Percentiles rank a stretch among this genome's conserved stretches.
Evolutionary conservation across 2,888 invertebrate species (phyloP).

Genomic region (Drosophila buzzatii): DNA sequence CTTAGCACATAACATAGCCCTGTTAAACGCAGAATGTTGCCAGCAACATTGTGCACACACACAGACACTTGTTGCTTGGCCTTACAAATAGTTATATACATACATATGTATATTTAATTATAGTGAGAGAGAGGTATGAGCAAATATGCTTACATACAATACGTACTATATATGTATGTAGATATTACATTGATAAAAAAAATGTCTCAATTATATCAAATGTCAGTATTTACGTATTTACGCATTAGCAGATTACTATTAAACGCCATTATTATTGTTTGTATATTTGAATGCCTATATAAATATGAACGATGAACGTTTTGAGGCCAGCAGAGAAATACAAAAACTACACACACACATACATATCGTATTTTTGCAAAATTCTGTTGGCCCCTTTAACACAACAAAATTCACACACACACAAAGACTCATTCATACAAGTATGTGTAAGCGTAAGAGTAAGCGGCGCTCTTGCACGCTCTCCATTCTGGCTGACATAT

Average conservation of each 20-base stretch:
- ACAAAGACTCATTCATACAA: slow-evolving; percentile 19
- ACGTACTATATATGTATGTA: not conserved
- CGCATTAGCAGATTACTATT: slow-evolving; percentile 17
- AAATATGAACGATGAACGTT: slow-evolving; percentile 20
- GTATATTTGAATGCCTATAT: not conserved
- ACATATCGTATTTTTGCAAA: slow-evolving; percentile 26
- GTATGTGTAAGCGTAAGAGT: slow-evolving; percentile 11
- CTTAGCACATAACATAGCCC: slow-evolving; percentile 41
- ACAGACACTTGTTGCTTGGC: slow-evolving; percentile 42
- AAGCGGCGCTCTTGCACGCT: slow-evolving; percentile 34
- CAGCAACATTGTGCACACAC: slow-evolving; percentile 22
- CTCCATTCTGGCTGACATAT: slow-evolving; percentile 28
- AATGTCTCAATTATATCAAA: not conserved
- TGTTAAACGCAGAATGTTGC: slow-evolving; percentile 45
- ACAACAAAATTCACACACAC: not conserved
- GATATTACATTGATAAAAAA: not conserved
- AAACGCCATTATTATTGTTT: not conserved
- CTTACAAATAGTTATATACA: slow-evolving; percentile 8
- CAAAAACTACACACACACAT: slow-evolving; percentile 4
- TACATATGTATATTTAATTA: not conserved
- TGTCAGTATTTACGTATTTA: slow-evolving; percentile 12
- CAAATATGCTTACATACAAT: slow-evolving; percentile 1
- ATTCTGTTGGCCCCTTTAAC: slow-evolving; percentile 21
- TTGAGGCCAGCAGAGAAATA: slow-evolving; percentile 13
- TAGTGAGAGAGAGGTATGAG: not conserved